Evolutionary conservation across 92 coral and sea anemone species (phyloP).

Genomic region (Micromussa lordhowensis): DNA sequence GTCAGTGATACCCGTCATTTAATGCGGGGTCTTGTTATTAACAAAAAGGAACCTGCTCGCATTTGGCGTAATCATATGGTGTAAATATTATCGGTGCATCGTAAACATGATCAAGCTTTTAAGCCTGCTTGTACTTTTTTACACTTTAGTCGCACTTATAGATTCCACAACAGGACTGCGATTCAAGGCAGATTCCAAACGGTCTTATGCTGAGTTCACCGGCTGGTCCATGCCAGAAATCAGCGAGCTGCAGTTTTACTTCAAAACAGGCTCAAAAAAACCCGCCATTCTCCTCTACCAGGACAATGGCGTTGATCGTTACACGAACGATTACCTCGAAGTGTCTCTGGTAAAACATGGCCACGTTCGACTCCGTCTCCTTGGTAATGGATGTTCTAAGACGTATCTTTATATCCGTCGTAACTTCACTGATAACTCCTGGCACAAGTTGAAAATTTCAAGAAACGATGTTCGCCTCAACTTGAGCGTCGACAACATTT

Average conservation of each 20-base stretch:
- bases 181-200: neutral
- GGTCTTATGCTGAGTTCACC: slow-evolving; percentile 67
- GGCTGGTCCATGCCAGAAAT: slow-evolving; percentile 64
- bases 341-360: slow-evolving; percentile 31
- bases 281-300: slow-evolving; percentile 67
- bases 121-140: neutral
- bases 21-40: neutral
- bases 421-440: slow-evolving; percentile 47
- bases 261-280: slow-evolving; percentile 50
- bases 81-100: neutral
- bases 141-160: slow-evolving; percentile 12
- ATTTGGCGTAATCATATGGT: neutral
- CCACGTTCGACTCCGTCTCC: neutral
- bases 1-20: neutral
- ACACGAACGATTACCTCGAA: slow-evolving; percentile 18
- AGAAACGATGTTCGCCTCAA: slow-evolving; percentile 13
- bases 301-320: slow-evolving; percentile 49
- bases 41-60: neutral
- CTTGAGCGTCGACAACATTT: slow-evolving; percentile 50
- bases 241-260: slow-evolving; percentile 67
- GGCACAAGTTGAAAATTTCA: slow-evolving; percentile 64
- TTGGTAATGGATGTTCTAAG: neutral
- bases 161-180: slow-evolving; percentile 38
- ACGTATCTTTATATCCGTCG: slow-evolving; percentile 9
- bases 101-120: slow-evolving; percentile 7